phyloP scores from a whole-genome alignment of 2,888 invertebrate species.

The Camptogramma bilineatum region DNA sequence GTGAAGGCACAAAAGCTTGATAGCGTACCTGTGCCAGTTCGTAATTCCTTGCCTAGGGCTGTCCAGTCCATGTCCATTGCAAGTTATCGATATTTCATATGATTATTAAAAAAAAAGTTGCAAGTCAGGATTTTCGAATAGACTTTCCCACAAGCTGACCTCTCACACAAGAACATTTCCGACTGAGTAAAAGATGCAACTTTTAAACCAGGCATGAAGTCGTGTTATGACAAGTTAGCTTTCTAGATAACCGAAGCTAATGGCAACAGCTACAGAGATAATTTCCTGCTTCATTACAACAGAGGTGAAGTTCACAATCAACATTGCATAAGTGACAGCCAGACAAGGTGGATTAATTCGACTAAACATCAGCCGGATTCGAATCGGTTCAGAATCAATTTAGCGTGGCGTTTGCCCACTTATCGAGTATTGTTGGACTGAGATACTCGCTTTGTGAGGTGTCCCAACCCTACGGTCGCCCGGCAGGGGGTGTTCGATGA shows the following conservation, averaged over 20 bases:
- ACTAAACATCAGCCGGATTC: constrained; percentile 67
- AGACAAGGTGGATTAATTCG: constrained; percentile 56
- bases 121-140: too few relatives aligned
- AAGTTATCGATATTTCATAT: constrained; percentile 56
- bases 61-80: constrained; percentile 35
- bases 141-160: too few relatives aligned
- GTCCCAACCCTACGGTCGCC: constrained; percentile 80
- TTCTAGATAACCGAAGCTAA: neutral
- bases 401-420: constrained; percentile 79
- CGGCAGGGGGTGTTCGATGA: constrained; percentile 83
- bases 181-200: too few relatives aligned
- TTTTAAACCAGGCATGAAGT: too few relatives aligned
- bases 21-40: constrained; percentile 73
- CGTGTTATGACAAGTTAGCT: neutral
- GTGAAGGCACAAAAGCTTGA: constrained; percentile 68
- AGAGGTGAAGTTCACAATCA: constrained; percentile 31
- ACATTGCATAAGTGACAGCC: constrained; percentile 35
- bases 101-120: neutral
- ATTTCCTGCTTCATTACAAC: constrained; percentile 17
- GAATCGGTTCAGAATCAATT: constrained; percentile 77
- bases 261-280: constrained; percentile 1
- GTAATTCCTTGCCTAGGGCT: constrained; percentile 57
- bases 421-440: constrained; percentile 79
- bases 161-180: too few relatives aligned
- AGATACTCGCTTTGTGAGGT: constrained; percentile 75